Percentiles rank a stretch among this genome's conserved stretches.
Evolutionary conservation across 2,888 invertebrate genomes (phyloP).

Genomic region (Yponomeuta evonymella): DNA sequence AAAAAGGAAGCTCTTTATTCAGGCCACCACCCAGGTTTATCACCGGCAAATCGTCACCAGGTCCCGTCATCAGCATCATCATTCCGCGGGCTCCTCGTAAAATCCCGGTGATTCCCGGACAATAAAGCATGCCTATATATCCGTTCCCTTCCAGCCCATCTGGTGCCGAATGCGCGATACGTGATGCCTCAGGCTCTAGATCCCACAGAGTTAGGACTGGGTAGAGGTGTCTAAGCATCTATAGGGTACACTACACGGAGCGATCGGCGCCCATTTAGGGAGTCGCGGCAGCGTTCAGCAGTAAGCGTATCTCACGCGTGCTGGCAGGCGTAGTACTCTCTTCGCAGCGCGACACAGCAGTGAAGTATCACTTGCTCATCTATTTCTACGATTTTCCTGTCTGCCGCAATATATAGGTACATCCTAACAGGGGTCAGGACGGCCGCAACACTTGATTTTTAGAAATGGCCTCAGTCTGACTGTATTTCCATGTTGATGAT

Average conservation of each 20-base stretch:
- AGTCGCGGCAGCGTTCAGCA: too few species aligned
- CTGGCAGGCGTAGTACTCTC: too few species aligned
- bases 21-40: constrained; percentile 4
- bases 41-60: constrained; percentile 12
- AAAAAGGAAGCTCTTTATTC: constrained; percentile 3
- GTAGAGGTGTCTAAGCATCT: not conserved
- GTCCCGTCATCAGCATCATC: constrained; percentile 10
- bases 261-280: too few species aligned
- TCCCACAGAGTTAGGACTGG: not conserved
- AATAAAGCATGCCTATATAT: constrained; percentile 7
- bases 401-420: too few species aligned
- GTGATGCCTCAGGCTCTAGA: constrained; percentile 46
- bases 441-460: too few species aligned
- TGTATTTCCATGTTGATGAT: too few species aligned
- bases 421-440: too few species aligned
- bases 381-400: too few species aligned
- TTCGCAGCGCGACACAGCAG: too few species aligned
- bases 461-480: too few species aligned
- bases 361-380: too few species aligned
- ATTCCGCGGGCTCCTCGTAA: constrained; percentile 7
- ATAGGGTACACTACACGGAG: not conserved
- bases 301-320: too few species aligned
- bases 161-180: constrained; percentile 52
- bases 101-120: constrained; percentile 11
- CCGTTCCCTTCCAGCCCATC: constrained; percentile 9